Evolutionary conservation across 2,888 invertebrate genomes (phyloP).

Genomic region (Cloeon dipterum): DNA sequence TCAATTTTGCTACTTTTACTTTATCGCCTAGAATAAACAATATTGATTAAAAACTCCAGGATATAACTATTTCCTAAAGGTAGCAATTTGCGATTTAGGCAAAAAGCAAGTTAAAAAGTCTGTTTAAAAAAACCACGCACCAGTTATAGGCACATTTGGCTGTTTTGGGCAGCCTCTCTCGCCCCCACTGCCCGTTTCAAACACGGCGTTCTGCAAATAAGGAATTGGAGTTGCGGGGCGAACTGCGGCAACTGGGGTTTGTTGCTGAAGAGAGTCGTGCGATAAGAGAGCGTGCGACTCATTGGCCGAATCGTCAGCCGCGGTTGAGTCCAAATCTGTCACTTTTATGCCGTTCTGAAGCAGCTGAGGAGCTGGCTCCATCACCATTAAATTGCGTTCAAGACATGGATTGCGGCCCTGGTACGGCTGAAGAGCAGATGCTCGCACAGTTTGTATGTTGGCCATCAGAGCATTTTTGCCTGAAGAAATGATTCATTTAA

Average conservation of each 20-base stretch:
- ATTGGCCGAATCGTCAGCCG: slow-evolving; percentile 6
- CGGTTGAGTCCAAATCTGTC: slow-evolving; percentile 6
- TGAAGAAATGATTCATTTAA: slow-evolving; percentile 11
- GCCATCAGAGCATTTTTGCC: slow-evolving; percentile 26
- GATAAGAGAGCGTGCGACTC: slow-evolving; percentile 26
- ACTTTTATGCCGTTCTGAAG: slow-evolving; percentile 18
- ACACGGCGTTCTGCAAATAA: slow-evolving; percentile 51
- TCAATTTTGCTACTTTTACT: too few species aligned
- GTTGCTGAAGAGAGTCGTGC: slow-evolving; percentile 23
- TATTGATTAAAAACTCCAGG: too few species aligned
- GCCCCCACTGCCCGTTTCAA: slow-evolving; percentile 12
- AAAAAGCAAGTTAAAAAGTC: too few species aligned
- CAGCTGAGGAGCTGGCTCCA: slow-evolving; percentile 23
- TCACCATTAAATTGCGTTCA: slow-evolving; percentile 43
- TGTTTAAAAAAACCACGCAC: too few species aligned
- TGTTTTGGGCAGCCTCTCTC: slow-evolving; percentile 15
- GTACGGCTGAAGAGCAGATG: slow-evolving; percentile 38
- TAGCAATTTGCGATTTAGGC: background rate
- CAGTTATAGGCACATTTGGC: slow-evolving; percentile 15
- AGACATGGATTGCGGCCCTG: slow-evolving; percentile 67
- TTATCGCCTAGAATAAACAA: background rate
- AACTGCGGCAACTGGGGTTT: slow-evolving; percentile 14
- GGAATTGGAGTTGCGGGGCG: slow-evolving; percentile 36
- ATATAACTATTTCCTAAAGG: background rate
- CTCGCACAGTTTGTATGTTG: slow-evolving; percentile 1